These are phyloP conservation scores for Salticus scenicus DNA, from an alignment of 2,888 invertebrate genomes.

Conservation along the genomic window DNA sequence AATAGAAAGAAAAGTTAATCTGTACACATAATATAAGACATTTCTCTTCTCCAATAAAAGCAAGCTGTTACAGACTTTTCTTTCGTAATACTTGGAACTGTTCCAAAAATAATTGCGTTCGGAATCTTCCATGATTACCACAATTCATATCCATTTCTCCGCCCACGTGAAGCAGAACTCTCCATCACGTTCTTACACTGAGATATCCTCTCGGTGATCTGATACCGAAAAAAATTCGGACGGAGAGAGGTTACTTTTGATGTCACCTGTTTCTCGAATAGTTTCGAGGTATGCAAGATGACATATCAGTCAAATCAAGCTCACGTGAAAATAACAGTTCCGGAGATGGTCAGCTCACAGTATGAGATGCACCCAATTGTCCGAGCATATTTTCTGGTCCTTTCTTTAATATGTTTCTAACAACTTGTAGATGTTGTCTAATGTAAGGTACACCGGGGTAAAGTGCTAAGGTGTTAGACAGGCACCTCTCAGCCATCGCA, in stretches of 20 bases:
- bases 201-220: too few species aligned
- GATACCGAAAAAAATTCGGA: slow-evolving; percentile 13
- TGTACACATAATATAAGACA: too few species aligned
- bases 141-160: too few species aligned
- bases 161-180: too few species aligned
- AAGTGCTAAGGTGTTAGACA: slow-evolving; percentile 83
- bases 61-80: too few species aligned
- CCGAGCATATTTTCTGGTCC: slow-evolving; percentile 33
- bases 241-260: slow-evolving; percentile 23
- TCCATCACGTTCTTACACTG: too few species aligned
- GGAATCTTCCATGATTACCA: too few species aligned
- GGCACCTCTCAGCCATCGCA: slow-evolving; percentile 87
- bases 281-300: slow-evolving; percentile 48
- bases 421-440: slow-evolving; percentile 90
- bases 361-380: slow-evolving; percentile 38
- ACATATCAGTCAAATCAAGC: slow-evolving; percentile 46
- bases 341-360: slow-evolving; percentile 58
- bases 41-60: too few species aligned
- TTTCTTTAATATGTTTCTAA: slow-evolving; percentile 80
- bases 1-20: too few species aligned
- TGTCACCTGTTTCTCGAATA: slow-evolving; percentile 44
- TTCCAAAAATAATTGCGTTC: too few species aligned
- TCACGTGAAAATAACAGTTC: slow-evolving; percentile 20
- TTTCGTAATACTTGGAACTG: too few species aligned
- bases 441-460: slow-evolving; percentile 95